phyloP scores from a whole-genome alignment of 2,113 vertebrate genomes.

The Eira barbara region DNA sequence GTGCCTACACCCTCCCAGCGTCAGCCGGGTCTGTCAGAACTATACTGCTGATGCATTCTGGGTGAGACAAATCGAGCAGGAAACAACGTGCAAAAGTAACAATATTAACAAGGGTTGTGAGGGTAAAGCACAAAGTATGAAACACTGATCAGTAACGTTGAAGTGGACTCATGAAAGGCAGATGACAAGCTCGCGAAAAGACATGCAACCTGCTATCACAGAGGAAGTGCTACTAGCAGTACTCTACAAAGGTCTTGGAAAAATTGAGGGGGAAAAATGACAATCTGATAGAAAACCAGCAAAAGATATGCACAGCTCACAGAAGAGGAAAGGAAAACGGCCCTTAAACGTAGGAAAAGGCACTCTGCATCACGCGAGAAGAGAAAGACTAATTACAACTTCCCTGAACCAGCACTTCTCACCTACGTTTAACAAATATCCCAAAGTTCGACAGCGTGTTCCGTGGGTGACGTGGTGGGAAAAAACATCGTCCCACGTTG shows the following conservation, averaged over 20 bases:
- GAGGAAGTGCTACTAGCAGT: constrained; percentile 7
- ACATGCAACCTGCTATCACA: not conserved
- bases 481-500: not conserved
- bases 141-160: not conserved
- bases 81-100: not conserved
- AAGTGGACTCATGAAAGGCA: constrained; percentile 13
- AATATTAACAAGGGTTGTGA: not conserved
- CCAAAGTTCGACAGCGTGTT: not conserved
- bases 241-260: constrained; percentile 35
- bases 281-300: constrained; percentile 62
- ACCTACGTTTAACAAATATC: constrained; percentile 13
- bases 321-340: constrained; percentile 73
- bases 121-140: not conserved
- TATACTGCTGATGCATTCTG: not conserved
- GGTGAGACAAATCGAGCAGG: not conserved
- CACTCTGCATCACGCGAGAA: constrained; percentile 32
- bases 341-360: constrained; percentile 64
- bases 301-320: constrained; percentile 2
- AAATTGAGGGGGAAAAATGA: not conserved
- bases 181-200: constrained; percentile 28
- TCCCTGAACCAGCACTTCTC: constrained; percentile 15
- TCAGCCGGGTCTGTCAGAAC: not conserved
- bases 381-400: constrained; percentile 65
- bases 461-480: not conserved
- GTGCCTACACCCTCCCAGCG: not conserved